A percentile compares a stretch with the other conserved stretches of the same genome.
These are phyloP conservation scores for Chaenocephalus aceratus DNA, from an alignment of 2,113 vertebrate species.

Conservation along the genomic window DNA sequence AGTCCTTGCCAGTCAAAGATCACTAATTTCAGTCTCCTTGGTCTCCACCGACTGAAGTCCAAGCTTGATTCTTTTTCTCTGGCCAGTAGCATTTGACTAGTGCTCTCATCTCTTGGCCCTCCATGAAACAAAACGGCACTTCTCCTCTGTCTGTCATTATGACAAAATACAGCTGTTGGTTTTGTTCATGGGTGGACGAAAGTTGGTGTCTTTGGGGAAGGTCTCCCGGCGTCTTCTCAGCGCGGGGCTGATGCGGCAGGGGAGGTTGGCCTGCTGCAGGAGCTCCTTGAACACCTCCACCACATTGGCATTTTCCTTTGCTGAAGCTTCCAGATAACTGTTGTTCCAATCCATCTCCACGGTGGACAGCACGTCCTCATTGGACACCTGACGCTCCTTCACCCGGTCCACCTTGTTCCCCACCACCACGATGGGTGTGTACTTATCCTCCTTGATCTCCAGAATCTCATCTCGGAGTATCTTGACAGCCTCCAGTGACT, in stretches of 20 bases:
- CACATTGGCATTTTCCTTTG: conserved; percentile 91
- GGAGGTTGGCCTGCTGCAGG: conserved; percentile 88
- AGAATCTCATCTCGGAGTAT: conserved; percentile 91
- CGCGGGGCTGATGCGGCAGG: conserved; percentile 87
- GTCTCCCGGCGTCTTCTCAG: conserved; percentile 90
- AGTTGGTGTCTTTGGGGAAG: conserved; percentile 84
- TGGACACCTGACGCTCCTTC: conserved; percentile 80
- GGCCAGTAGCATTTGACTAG: conserved; percentile 24
- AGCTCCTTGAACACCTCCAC: conserved; percentile 91
- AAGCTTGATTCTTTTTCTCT: conserved; percentile 3
- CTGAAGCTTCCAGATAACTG: conserved; percentile 90
- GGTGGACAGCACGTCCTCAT: conserved; percentile 84
- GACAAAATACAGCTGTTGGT: conserved; percentile 92
- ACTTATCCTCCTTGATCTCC: conserved; percentile 92
- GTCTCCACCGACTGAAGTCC: conserved; percentile 10
- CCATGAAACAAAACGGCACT: background rate
- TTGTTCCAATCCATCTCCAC: conserved; percentile 94
- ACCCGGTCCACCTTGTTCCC: conserved; percentile 90
- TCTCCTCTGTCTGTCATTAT: conserved; percentile 64
- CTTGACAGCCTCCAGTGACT: conserved; percentile 89
- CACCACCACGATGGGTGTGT: conserved; percentile 90
- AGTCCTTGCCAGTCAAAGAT: conserved; percentile 13
- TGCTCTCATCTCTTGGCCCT: conserved; percentile 3
- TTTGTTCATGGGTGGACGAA: conserved; percentile 93
- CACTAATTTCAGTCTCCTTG: conserved; percentile 2